Evolutionary conservation across 2,888 invertebrate genomes (phyloP), one percentile per base, ranked within the genome.

Genomic region (Drosophila paranaensis): DNA sequence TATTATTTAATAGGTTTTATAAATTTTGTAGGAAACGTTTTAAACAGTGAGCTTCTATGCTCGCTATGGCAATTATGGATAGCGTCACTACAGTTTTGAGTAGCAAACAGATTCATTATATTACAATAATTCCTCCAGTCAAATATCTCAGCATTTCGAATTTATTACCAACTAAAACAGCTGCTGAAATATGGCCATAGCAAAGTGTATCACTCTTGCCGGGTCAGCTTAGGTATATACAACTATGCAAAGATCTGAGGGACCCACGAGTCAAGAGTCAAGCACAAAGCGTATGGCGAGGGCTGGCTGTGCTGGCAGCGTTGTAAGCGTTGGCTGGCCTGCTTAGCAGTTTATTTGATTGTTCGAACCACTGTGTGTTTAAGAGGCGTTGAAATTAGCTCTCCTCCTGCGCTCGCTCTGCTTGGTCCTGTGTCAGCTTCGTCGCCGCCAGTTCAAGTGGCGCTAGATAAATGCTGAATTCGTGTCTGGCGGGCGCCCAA

Each of bases 401-500:
- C 89, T 76, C 67, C 55, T 42, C 61, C 69, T 57, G 60, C 53
- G 1, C 35, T 25, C 37, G 37, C 25, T 27, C 1, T 27, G 39
- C 56, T 10, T n/a, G 66, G 60, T 43, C 79, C 77, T 80, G 64
- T 76, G 71, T 70, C 83, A 45, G 45, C 53, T 50, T 46, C 50
- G 66, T 43, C 35, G 71, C 62, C 68, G 58, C 51, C 77, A 68
- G 73, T 72, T 84, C 77, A 84, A 88, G 90, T 88, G 90, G 90
- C 83, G 83, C 90, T 90, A 84, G 84, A 90, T 84, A 90, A 84
- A 84, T 84, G 90, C 81, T 88, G 76, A 90, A 90, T 88, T 90
- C 83, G 89, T 84, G 84, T 84, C 90, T 84, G 90, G 69, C 80
- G 82, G 82, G 90, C 88, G 86, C 85, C 82, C 88, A 77, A 68